phyloP scores from a whole-genome alignment of 1,140 invertebrate species.

The Drosophila eugracilis region DNA sequence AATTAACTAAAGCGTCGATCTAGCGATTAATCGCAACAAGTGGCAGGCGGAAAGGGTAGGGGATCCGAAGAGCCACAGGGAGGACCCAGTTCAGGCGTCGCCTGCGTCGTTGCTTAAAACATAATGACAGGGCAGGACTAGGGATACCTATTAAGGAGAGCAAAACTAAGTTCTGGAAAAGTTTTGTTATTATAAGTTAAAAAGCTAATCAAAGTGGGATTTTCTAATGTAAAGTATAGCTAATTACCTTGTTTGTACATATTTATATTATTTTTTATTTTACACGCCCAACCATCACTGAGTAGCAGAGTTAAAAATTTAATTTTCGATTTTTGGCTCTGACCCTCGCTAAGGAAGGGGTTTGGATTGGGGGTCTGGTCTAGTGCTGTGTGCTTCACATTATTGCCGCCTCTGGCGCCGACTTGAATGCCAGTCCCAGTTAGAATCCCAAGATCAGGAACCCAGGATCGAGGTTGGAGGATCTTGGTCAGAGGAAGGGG shows the following conservation, averaged over 20 bases:
- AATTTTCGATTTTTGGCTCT: slow-evolving; percentile 62
- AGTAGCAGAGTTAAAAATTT: slow-evolving; percentile 53
- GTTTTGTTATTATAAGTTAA: background rate
- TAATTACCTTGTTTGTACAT: too few species aligned
- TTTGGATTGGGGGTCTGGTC: slow-evolving; percentile 10
- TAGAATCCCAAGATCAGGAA: slow-evolving; percentile 16
- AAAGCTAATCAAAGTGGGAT: too few species aligned
- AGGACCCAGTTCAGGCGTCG: slow-evolving; percentile 22
- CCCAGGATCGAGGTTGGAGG: background rate
- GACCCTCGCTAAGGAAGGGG: background rate
- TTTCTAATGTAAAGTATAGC: too few species aligned
- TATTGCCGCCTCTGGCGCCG: slow-evolving; percentile 68
- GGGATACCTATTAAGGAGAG: background rate
- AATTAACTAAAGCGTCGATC: slow-evolving; percentile 82
- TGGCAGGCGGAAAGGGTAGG: slow-evolving; percentile 15
- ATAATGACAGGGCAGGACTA: background rate
- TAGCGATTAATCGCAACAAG: slow-evolving; percentile 79
- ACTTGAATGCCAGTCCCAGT: slow-evolving; percentile 28
- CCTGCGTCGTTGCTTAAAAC: slow-evolving; percentile 4
- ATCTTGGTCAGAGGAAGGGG: background rate
- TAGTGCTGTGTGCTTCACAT: slow-evolving; percentile 48
- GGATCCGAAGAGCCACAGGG: background rate
- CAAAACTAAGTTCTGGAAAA: background rate
- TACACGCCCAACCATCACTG: background rate
- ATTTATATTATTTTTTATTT: background rate